phyloP scores from a whole-genome alignment of 2,113 vertebrate genomes.

The Lycaon pictus region DNA sequence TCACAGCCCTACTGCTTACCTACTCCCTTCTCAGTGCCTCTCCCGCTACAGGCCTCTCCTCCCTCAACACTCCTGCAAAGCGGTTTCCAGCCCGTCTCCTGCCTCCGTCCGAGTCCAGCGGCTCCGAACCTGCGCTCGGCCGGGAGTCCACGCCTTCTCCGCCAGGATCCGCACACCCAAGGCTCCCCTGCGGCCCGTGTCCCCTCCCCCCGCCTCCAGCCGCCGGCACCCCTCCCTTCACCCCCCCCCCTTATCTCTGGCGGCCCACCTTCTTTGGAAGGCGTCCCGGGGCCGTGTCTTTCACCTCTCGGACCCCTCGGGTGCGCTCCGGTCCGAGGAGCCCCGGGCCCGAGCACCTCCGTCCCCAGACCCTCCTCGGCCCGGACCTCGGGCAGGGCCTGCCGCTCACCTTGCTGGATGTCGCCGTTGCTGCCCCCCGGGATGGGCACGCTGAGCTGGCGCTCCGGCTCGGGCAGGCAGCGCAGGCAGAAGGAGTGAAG shows the following conservation, averaged over 20 bases:
- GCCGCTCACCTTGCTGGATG: slow-evolving; percentile 94
- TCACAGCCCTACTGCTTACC: not conserved
- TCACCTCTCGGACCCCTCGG: not conserved
- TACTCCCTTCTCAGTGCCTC: not conserved
- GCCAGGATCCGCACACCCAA: not conserved
- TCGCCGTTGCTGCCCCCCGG: slow-evolving; percentile 95
- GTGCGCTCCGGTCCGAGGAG: not conserved
- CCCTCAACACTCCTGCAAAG: not conserved
- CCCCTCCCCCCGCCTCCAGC: slow-evolving; percentile 74
- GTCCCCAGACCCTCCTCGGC: not conserved
- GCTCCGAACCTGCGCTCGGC: not conserved
- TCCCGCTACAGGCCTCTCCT: not conserved
- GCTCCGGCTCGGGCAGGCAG: slow-evolving; percentile 95
- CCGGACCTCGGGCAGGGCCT: slow-evolving; percentile 13
- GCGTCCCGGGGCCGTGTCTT: slow-evolving; percentile 27
- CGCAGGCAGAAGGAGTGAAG: slow-evolving; percentile 97
- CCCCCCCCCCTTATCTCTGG: not conserved
- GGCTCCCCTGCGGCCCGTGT: slow-evolving; percentile 1
- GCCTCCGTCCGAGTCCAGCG: not conserved
- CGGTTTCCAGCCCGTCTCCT: not conserved
- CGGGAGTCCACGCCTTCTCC: not conserved
- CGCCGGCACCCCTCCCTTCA: slow-evolving; percentile 53
- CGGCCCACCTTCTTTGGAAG: slow-evolving; percentile 41
- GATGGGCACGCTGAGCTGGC: slow-evolving; percentile 95
- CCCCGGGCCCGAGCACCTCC: not conserved